phyloP scores from a whole-genome alignment of 2,113 vertebrate species.

The Percina caprodes region DNA sequence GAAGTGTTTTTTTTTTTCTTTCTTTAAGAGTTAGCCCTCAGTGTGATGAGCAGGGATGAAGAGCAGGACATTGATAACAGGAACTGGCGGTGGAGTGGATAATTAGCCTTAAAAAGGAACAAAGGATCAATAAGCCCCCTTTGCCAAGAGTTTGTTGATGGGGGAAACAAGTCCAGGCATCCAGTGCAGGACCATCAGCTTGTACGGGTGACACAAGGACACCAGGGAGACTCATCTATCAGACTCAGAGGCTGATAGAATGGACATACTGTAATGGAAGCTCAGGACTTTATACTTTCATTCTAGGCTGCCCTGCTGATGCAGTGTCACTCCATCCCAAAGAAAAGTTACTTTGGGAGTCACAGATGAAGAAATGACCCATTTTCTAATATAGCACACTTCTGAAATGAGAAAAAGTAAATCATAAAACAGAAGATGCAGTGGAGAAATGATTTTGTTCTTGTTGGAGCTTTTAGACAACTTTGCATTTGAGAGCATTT shows the following conservation, averaged over 20 bases:
- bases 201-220: slow-evolving; percentile 44
- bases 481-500: background rate
- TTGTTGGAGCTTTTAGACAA: background rate
- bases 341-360: slow-evolving; percentile 18
- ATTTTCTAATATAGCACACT: background rate
- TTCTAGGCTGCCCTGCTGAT: slow-evolving; percentile 40
- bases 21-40: slow-evolving; percentile 53
- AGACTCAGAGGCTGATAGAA: slow-evolving; percentile 29
- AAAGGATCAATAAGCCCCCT: slow-evolving; percentile 72
- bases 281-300: background rate
- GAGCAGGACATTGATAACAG: slow-evolving; percentile 78
- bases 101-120: slow-evolving; percentile 81
- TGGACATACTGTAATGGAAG: slow-evolving; percentile 43
- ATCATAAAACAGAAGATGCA: slow-evolving; percentile 1
- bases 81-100: slow-evolving; percentile 78
- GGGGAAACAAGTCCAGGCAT: slow-evolving; percentile 58
- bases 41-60: slow-evolving; percentile 72
- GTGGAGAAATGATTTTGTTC: background rate
- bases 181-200: slow-evolving; percentile 43
- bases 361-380: slow-evolving; percentile 24
- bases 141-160: slow-evolving; percentile 63
- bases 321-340: background rate
- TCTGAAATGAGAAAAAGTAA: slow-evolving; percentile 21
- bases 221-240: slow-evolving; percentile 48
- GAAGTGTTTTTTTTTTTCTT: slow-evolving; percentile 43